Conservation (phyloP, 2,797 vertebrate genomes). For the Bradypus variegatus region DNA sequence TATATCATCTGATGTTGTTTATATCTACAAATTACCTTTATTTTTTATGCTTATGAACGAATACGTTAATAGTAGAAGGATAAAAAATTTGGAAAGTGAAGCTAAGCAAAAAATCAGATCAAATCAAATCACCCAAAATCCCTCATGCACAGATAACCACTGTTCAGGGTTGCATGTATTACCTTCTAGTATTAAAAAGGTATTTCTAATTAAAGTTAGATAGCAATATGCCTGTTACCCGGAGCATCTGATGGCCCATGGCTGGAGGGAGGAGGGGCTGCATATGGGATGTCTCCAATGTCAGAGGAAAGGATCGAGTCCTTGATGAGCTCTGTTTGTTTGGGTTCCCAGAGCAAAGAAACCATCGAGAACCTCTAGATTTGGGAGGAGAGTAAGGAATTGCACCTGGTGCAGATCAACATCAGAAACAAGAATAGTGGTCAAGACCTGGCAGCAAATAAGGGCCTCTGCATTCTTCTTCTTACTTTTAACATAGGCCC, state of each 20-base stretch:
- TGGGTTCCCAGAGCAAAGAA: background rate
- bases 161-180: background rate
- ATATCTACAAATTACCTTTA: background rate
- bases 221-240: background rate
- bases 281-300: background rate
- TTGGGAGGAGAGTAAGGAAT: background rate
- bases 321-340: background rate
- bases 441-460: background rate
- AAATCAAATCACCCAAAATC: background rate
- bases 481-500: background rate
- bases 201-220: constrained; percentile 21
- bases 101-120: background rate
- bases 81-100: background rate
- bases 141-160: background rate
- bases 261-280: background rate
- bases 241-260: background rate
- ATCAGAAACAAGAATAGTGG: background rate
- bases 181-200: background rate
- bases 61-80: background rate
- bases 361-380: background rate
- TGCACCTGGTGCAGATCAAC: background rate
- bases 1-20: background rate
- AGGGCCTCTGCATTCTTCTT: background rate
- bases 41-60: constrained; percentile 1
- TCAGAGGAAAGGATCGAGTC: background rate